Evolutionary conservation across 2,113 vertebrate species (phyloP).

Genomic region (Nestor notabilis): DNA sequence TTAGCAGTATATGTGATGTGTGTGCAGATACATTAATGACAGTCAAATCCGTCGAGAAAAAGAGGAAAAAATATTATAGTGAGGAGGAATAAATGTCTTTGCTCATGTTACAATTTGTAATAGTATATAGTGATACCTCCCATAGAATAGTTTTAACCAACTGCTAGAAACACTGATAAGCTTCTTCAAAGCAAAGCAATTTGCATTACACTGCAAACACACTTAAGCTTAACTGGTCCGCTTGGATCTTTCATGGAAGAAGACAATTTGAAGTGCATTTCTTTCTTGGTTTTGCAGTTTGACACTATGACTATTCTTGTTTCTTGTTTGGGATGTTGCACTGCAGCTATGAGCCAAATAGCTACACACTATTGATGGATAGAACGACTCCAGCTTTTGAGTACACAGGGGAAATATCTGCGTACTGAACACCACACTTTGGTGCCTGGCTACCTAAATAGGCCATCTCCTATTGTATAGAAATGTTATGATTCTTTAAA

Average conservation of each 20-base stretch:
- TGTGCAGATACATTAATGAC: neutral
- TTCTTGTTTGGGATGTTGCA: neutral
- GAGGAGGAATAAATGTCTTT: neutral
- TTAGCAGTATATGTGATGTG: neutral
- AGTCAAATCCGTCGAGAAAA: neutral
- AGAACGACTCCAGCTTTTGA: neutral
- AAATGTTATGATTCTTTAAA: neutral
- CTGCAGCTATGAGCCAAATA: neutral
- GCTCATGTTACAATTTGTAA: neutral
- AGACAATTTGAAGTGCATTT: neutral
- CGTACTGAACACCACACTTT: neutral
- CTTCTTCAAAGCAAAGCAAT: neutral
- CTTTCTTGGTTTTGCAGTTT: neutral
- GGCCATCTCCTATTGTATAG: neutral
- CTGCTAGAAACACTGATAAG: neutral
- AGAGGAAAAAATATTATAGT: neutral
- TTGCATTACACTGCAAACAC: neutral
- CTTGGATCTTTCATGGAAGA: neutral
- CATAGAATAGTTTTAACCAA: neutral
- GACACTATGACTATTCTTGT: neutral
- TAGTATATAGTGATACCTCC: neutral
- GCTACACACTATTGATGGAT: neutral
- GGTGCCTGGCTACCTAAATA: neutral
- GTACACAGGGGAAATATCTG: neutral
- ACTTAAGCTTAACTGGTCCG: neutral